phyloP scores from a whole-genome alignment of 2,113 vertebrate species.

The Antigone vipio region DNA sequence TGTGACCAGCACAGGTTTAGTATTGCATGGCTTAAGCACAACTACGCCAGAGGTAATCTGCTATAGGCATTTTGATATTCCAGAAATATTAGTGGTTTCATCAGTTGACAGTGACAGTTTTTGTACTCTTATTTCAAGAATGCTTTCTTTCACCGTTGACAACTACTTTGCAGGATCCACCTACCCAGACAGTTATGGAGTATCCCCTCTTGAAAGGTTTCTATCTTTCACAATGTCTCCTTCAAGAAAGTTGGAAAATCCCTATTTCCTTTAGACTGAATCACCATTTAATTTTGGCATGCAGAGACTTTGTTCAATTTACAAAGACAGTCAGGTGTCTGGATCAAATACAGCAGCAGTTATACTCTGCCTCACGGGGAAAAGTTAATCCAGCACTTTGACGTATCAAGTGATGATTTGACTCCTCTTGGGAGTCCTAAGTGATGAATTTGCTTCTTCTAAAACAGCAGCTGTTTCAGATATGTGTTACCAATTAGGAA shows the following conservation, averaged over 20 bases:
- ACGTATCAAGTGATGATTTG: slow-evolving; percentile 26
- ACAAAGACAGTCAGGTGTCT: not conserved
- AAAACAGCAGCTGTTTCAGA: slow-evolving; percentile 52
- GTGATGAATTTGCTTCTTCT: slow-evolving; percentile 48
- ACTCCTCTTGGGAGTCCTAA: slow-evolving; percentile 34
- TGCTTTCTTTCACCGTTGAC: not conserved
- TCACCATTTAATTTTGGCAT: not conserved
- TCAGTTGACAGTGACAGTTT: not conserved
- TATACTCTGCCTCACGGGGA: not conserved
- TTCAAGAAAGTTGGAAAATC: not conserved
- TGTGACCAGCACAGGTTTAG: not conserved
- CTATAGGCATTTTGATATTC: not conserved
- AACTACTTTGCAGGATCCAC: not conserved
- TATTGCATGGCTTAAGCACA: not conserved
- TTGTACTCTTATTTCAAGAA: not conserved
- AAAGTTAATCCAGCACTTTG: slow-evolving; percentile 21
- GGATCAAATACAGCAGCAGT: not conserved
- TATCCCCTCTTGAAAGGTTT: not conserved
- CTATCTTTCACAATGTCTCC: not conserved
- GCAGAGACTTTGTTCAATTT: not conserved
- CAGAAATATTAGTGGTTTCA: not conserved
- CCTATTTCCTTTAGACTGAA: not conserved
- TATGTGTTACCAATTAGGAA: slow-evolving; percentile 38
- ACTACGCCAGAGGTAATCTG: not conserved
- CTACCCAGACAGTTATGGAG: not conserved